Evolutionary conservation across 2,888 invertebrate genomes (phyloP).

Genomic region (Camponotus fellah): DNA sequence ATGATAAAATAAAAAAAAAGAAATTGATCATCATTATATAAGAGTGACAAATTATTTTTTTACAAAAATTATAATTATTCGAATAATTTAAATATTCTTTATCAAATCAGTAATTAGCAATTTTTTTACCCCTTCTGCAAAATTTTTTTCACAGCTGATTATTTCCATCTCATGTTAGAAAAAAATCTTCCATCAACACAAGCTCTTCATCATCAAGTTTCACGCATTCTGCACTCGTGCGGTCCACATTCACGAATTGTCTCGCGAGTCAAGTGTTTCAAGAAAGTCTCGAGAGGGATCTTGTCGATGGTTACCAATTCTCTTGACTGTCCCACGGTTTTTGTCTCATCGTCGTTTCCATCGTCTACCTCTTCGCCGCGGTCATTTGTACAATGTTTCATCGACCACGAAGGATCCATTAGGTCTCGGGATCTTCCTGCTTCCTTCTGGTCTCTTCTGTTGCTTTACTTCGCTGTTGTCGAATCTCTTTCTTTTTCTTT

Average conservation of each 20-base stretch:
- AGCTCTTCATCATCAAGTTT: slow-evolving; percentile 18
- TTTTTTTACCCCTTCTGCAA: neutral
- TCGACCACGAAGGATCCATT: slow-evolving; percentile 47
- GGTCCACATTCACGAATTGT: slow-evolving; percentile 29
- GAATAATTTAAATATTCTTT: neutral
- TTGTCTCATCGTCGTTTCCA: slow-evolving; percentile 27
- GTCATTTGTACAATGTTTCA: slow-evolving; percentile 51
- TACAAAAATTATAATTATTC: neutral
- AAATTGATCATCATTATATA: slow-evolving; percentile 3
- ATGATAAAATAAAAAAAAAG: neutral
- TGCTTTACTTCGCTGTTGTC: slow-evolving; percentile 32
- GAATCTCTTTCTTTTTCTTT: slow-evolving; percentile 1
- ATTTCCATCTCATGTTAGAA: slow-evolving; percentile 8
- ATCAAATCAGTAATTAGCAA: slow-evolving; percentile 16
- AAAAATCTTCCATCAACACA: slow-evolving; percentile 2
- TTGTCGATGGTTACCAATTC: slow-evolving; percentile 57
- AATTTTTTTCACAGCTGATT: slow-evolving; percentile 13
- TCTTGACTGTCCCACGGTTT: slow-evolving; percentile 44
- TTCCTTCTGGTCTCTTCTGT: slow-evolving; percentile 27
- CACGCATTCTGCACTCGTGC: slow-evolving; percentile 17
- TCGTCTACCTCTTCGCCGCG: slow-evolving; percentile 18
- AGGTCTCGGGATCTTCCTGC: slow-evolving; percentile 14
- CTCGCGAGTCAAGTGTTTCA: slow-evolving; percentile 62
- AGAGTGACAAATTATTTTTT: neutral
- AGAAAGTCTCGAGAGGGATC: slow-evolving; percentile 28